These are phyloP conservation scores for Urosaurus nigricauda DNA, from an alignment of 2,797 vertebrate species.

Conservation along the genomic window DNA sequence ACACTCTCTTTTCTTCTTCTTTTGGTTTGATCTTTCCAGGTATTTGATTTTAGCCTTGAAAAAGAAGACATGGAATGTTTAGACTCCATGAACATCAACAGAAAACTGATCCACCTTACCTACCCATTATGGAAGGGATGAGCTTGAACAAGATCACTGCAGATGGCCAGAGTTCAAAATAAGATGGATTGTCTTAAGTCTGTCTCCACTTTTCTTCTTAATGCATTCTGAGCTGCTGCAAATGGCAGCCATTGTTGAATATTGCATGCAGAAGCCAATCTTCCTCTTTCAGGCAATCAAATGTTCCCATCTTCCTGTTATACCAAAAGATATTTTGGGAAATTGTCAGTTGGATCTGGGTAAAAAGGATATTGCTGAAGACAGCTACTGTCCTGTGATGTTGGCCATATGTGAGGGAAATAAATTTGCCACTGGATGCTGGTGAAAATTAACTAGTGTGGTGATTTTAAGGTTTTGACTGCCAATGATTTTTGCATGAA, in stretches of 20 bases:
- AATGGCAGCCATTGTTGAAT: slow-evolving; percentile 11
- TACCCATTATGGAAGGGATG: slow-evolving; percentile 57
- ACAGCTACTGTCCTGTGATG: neutral
- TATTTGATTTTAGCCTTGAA: slow-evolving; percentile 65
- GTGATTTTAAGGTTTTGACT: slow-evolving; percentile 17
- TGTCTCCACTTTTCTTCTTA: slow-evolving; percentile 32
- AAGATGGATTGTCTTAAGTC: slow-evolving; percentile 3
- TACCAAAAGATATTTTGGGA: slow-evolving; percentile 12
- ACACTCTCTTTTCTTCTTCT: neutral
- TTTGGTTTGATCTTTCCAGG: slow-evolving; percentile 55
- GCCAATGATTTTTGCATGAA: neutral
- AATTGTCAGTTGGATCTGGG: neutral
- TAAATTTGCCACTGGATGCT: neutral
- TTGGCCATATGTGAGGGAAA: neutral
- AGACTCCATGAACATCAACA: slow-evolving; percentile 49
- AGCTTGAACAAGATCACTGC: slow-evolving; percentile 40
- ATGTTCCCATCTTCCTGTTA: neutral
- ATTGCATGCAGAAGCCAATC: neutral
- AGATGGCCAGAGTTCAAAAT: slow-evolving; percentile 13
- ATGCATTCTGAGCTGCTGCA: slow-evolving; percentile 2
- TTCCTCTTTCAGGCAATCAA: neutral
- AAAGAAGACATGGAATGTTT: slow-evolving; percentile 58
- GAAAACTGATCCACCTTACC: slow-evolving; percentile 60
- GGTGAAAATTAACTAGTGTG: neutral
- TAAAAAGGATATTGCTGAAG: neutral